Evolutionary conservation across 1,140 invertebrate genomes (phyloP).

Genomic region (Papilio aristodemus): DNA sequence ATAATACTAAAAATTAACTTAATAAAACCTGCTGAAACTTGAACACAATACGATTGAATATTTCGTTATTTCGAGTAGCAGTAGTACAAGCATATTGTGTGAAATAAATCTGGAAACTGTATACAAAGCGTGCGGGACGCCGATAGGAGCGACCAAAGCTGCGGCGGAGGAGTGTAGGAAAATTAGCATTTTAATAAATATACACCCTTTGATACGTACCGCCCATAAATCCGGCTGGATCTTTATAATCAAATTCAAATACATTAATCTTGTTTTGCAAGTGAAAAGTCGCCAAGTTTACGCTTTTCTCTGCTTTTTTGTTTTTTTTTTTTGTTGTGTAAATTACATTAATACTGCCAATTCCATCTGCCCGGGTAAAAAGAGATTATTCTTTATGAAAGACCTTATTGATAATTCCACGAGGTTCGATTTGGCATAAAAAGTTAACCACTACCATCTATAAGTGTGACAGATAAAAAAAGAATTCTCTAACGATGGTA

Average conservation of each 20-base stretch:
- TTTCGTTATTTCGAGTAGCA: constrained; percentile 41
- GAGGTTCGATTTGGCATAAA: no score
- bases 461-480: neutral
- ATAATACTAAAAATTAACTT: neutral
- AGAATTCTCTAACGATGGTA: neutral
- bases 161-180: constrained; percentile 59
- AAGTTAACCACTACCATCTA: no score
- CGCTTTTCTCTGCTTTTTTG: constrained; percentile 42
- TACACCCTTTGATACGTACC: constrained; percentile 77
- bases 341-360: no score
- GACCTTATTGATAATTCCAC: no score
- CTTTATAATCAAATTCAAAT: constrained; percentile 80
- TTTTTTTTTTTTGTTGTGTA: constrained; percentile 37
- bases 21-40: neutral
- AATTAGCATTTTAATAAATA: constrained; percentile 81
- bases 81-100: constrained; percentile 57
- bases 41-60: neutral
- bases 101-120: constrained; percentile 76
- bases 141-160: constrained; percentile 76
- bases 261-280: constrained; percentile 73
- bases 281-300: constrained; percentile 53
- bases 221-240: constrained; percentile 73
- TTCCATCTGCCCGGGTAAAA: no score
- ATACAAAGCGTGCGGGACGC: constrained; percentile 73
- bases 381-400: constrained; percentile 37